Conservation (phyloP, 2,888 invertebrate species). For the Tetranychus truncatus region DNA sequence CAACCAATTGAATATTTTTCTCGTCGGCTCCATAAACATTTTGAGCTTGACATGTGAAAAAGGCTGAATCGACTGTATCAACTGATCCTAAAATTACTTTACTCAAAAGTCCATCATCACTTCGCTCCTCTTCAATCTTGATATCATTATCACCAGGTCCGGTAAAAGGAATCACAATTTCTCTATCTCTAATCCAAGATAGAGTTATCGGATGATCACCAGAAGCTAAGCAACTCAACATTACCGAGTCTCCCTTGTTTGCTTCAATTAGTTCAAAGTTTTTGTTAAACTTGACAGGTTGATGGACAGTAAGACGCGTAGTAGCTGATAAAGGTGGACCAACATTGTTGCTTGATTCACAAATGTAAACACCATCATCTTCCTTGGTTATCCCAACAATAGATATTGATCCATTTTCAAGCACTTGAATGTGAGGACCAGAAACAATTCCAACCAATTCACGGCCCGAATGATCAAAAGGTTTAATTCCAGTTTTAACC, state of each 20-base stretch:
- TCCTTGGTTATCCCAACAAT: slow-evolving; percentile 77
- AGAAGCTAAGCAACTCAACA: slow-evolving; percentile 74
- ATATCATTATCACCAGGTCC: slow-evolving; percentile 27
- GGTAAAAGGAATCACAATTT: slow-evolving; percentile 27
- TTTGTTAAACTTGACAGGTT: slow-evolving; percentile 13
- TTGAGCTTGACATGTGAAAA: slow-evolving; percentile 77
- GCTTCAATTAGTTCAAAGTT: slow-evolving; percentile 5
- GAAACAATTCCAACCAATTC: slow-evolving; percentile 19
- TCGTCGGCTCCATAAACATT: slow-evolving; percentile 64
- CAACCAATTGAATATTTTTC: slow-evolving; percentile 79
- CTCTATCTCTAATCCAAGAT: slow-evolving; percentile 52
- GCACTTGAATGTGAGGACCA: slow-evolving; percentile 49
- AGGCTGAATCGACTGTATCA: slow-evolving; percentile 66
- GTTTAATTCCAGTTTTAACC: neutral
- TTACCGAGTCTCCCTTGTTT: slow-evolving; percentile 39
- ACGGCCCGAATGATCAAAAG: neutral
- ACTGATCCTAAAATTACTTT: slow-evolving; percentile 45
- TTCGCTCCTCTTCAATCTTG: slow-evolving; percentile 17
- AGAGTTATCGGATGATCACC: slow-evolving; percentile 87
- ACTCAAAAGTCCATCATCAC: neutral
- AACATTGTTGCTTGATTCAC: slow-evolving; percentile 27
- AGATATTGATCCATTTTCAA: slow-evolving; percentile 72
- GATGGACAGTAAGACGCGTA: slow-evolving; percentile 26
- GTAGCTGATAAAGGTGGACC: slow-evolving; percentile 27
- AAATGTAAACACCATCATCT: slow-evolving; percentile 69